Percentiles rank a stretch among this genome's conserved stretches.
Conservation (phyloP, 2,888 invertebrate genomes). For the Disparrhopalites patrizii region DNA sequence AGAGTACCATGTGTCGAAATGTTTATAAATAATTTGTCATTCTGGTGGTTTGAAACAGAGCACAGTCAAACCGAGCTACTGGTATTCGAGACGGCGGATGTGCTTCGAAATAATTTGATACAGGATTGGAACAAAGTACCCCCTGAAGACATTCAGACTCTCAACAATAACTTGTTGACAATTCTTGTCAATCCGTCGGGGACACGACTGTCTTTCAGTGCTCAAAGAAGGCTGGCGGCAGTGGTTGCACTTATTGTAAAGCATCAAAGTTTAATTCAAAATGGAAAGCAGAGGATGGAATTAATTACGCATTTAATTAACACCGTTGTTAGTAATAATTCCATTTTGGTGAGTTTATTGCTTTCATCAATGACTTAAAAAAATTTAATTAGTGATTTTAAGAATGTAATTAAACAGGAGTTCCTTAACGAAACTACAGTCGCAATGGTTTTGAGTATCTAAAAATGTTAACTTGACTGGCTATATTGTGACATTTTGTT, state of each 20-base stretch:
- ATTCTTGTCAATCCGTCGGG: constrained; percentile 26
- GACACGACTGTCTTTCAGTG: constrained; percentile 42
- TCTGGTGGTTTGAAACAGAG: constrained; percentile 56
- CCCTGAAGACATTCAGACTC: constrained; percentile 37
- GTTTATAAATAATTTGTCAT: too few relatives aligned
- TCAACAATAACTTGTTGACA: constrained; percentile 44
- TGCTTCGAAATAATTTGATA: constrained; percentile 74
- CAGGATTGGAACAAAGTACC: constrained; percentile 67
- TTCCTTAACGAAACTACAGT: not conserved
- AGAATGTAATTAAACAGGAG: not conserved
- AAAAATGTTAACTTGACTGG: not conserved
- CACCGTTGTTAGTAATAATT: constrained; percentile 20
- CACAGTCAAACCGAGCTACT: constrained; percentile 71
- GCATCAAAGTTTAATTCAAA: constrained; percentile 44
- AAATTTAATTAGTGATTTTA: not conserved
- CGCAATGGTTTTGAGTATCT: not conserved
- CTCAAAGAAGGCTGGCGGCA: constrained; percentile 39
- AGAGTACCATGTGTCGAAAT: too few relatives aligned
- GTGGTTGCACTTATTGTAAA: constrained; percentile 46
- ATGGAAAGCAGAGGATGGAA: constrained; percentile 41
- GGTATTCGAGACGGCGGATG: constrained; percentile 78
- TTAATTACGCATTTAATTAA: constrained; percentile 41
- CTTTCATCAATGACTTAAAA: constrained; percentile 4
- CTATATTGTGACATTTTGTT: constrained; percentile 6
- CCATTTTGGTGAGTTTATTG: constrained; percentile 17